phyloP scores from a whole-genome alignment of 2,113 vertebrate genomes.

The Machaerirhynchus nigripectus region DNA sequence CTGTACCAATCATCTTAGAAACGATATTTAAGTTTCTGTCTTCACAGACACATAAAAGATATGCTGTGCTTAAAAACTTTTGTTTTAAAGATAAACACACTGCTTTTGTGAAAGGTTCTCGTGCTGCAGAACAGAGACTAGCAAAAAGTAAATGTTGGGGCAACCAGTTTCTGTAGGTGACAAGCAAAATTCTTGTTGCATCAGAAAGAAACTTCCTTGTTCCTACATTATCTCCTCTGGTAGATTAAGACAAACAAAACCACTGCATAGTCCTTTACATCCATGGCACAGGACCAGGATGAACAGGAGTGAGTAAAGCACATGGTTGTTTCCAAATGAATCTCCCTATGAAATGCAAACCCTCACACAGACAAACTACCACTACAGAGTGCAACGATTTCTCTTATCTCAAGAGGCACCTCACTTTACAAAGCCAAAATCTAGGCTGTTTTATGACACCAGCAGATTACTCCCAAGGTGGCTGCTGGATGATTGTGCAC shows the following conservation, averaged over 20 bases:
- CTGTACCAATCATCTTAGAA: neutral
- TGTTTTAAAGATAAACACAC: neutral
- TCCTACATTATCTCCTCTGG: neutral
- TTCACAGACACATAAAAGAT: neutral
- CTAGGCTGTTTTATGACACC: neutral
- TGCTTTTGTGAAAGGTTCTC: neutral
- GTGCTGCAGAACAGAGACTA: neutral
- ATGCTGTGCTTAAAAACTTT: neutral
- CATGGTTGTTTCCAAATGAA: neutral
- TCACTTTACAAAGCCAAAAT: neutral
- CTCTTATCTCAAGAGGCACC: neutral
- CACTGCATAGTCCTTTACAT: neutral
- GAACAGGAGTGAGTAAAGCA: neutral
- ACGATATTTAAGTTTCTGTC: neutral
- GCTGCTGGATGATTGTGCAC: neutral
- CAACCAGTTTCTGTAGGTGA: neutral
- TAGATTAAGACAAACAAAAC: neutral
- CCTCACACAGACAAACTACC: neutral
- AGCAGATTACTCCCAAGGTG: neutral
- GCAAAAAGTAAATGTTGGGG: neutral
- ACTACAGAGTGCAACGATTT: neutral
- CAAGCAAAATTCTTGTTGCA: neutral
- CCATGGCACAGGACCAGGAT: no score
- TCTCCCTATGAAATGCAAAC: neutral
- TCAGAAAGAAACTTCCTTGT: neutral